A percentile compares a stretch with the other conserved stretches of the same genome.
Evolutionary conservation across 2,797 vertebrate genomes (phyloP).

Genomic region (Percopsis omiscomaycus): DNA sequence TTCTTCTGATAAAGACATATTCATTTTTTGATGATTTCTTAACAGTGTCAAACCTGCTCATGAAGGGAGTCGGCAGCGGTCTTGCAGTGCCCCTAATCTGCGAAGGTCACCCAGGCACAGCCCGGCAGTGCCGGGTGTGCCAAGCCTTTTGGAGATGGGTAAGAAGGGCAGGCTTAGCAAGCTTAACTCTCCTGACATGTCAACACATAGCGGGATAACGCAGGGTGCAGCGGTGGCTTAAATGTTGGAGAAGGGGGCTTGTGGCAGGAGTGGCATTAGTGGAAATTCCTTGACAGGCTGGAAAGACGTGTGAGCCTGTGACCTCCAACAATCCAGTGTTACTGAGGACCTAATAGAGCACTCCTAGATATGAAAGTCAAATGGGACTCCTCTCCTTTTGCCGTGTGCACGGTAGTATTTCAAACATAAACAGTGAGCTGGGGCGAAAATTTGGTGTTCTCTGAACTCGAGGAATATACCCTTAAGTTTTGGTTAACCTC

Average conservation of each 20-base stretch:
- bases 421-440: too few species aligned
- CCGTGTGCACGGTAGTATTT: too few species aligned
- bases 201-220: neutral
- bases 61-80: slow-evolving; percentile 90
- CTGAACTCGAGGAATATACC: too few species aligned
- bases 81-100: slow-evolving; percentile 92
- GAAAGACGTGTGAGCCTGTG: neutral
- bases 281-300: neutral
- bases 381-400: too few species aligned
- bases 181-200: slow-evolving; percentile 1
- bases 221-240: slow-evolving; percentile 5
- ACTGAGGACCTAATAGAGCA: too few species aligned
- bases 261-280: neutral
- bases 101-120: slow-evolving; percentile 87
- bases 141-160: slow-evolving; percentile 93
- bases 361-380: too few species aligned
- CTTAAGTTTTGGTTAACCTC: too few species aligned
- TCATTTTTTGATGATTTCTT: neutral
- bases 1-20: neutral
- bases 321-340: too few species aligned
- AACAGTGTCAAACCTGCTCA: slow-evolving; percentile 84
- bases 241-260: neutral
- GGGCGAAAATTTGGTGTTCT: too few species aligned
- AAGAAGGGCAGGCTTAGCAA: slow-evolving; percentile 40
- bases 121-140: slow-evolving; percentile 87